Evolutionary conservation across 2,797 vertebrate genomes (phyloP), one percentile per base, ranked within the genome.

Genomic region (Sebastes miniatus): DNA sequence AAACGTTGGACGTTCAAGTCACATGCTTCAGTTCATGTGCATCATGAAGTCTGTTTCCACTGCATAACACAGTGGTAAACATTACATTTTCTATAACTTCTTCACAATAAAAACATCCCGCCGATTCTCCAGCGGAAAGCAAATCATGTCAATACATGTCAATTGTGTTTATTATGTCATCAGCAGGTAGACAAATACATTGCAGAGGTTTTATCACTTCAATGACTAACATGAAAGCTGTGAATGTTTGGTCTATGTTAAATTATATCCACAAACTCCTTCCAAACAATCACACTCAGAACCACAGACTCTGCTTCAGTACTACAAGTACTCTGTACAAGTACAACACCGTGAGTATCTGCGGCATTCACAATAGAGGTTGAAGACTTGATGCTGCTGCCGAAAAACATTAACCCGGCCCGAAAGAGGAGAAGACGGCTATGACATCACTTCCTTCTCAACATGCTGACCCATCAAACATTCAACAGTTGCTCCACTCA

Each of bases 381-480:
- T 58, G 27, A 77, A 59, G 67, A 56, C 36, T 57, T 5, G 1
- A 77, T 32, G 68, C 58, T 39, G 31, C 65, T 65, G 70, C 56
- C 50, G 50, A 63, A 87, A 82, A 76, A 83, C 58, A 72, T 62
- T 47, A 63, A 87, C 63, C 54, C 3, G n/a, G 4, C 11, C 52
- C 6, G 87, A 87, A 86, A 93, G 86, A 69, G 3, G 84, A 92
- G 87, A 88, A 75, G 79, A 82, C 2, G 36, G 9, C 79, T 4
- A 29, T 86, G 89, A 91, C 87, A 80, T 92, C 75, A 89, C 84
- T 92, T 93, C 90, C 91, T 91, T 90, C 81, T 87, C 80, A 72
- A 32, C 64, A 69, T 76, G 83, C 85, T 80, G 83, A 88, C 67
- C 90, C 85, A 93, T 93, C 87, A 93, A 93, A 92, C 86, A 92